Evolutionary conservation across 2,113 vertebrate genomes (phyloP), one percentile per base, ranked within the genome.

Genomic region (Trogon surrucura): DNA sequence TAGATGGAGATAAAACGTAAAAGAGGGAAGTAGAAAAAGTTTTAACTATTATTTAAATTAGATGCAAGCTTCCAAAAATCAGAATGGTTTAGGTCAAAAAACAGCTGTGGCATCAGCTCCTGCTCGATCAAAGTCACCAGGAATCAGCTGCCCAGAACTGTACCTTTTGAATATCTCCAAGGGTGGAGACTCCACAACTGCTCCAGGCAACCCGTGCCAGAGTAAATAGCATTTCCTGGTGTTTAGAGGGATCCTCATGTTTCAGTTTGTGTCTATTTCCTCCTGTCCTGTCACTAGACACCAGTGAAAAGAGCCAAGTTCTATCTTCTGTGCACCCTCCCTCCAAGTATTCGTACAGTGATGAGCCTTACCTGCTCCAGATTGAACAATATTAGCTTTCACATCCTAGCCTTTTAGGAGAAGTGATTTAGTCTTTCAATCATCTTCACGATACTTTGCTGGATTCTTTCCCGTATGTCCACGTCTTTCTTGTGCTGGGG

Each of bases 21-120:
- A 58, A 60, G 8, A 60, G 5, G 48, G 57, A 87, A 57, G 27
- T 8, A 73, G 54, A 73, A 79, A 57, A 26, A 8, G 1, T 73
- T 11, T 25, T 60, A 54, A 8, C 1, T 47, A 19, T 64, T 84
- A 29, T 48, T 84, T 88, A 75, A 69, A 44, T 3, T 29, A 79
- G 4, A n/a, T 65, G 15, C 10, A 54, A 73, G 6, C 13, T 92
- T 92, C 53, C 44, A 91, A 62, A 81, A n/a, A 81, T 41, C 18
- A 73, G 27, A 70, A 73, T 56, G 3, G 5, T 5, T 51, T 29
- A 44, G 4, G 16, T 9, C 60, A 22, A 32, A 75, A 86, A 34
- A 17, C 16, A 60, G 1, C 12, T 58, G 21, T 83, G 19, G 1
- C 22, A 57, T 8, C 9, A 1, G 0, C 10, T 48, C 41, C 20